These are phyloP conservation scores for Bombylius major DNA, from an alignment of 2,888 invertebrate genomes.

Conservation along the genomic window DNA sequence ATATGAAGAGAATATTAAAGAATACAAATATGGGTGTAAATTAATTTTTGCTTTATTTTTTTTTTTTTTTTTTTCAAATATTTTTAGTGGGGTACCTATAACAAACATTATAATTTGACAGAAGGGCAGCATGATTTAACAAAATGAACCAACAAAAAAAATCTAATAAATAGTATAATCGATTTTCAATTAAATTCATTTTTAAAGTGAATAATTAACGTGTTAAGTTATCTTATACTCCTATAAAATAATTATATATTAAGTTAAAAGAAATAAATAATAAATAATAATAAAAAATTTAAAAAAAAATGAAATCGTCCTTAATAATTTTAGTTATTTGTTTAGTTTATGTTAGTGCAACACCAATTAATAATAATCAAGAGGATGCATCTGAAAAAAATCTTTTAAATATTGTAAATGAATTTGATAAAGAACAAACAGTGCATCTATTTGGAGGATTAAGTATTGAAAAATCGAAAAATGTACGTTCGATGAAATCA, in stretches of 20 bases:
- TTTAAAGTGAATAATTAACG: not conserved
- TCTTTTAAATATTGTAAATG: conserved; percentile 37
- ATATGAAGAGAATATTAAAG: not conserved
- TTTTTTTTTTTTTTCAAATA: not conserved
- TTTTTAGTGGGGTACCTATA: not conserved
- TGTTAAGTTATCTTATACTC: not conserved
- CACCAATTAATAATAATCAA: not conserved
- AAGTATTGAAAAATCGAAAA: conserved; percentile 32
- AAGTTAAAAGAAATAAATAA: not conserved
- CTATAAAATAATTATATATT: not conserved
- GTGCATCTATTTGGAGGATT: conserved; percentile 37
- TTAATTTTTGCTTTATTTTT: not conserved
- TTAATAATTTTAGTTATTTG: not conserved
- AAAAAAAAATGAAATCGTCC: too few species aligned
- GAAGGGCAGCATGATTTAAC: too few species aligned
- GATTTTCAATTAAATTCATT: conserved; percentile 23
- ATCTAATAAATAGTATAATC: conserved; percentile 11
- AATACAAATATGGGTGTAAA: not conserved
- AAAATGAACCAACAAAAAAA: not conserved
- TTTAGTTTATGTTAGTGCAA: not conserved
- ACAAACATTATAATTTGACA: too few species aligned
- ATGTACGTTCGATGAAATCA: conserved; percentile 20
- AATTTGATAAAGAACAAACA: conserved; percentile 35
- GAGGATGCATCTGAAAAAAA: conserved; percentile 28
- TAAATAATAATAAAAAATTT: too few species aligned